phyloP scores from a whole-genome alignment of 2,797 vertebrate species.

The Phataginus tetradactyla region DNA sequence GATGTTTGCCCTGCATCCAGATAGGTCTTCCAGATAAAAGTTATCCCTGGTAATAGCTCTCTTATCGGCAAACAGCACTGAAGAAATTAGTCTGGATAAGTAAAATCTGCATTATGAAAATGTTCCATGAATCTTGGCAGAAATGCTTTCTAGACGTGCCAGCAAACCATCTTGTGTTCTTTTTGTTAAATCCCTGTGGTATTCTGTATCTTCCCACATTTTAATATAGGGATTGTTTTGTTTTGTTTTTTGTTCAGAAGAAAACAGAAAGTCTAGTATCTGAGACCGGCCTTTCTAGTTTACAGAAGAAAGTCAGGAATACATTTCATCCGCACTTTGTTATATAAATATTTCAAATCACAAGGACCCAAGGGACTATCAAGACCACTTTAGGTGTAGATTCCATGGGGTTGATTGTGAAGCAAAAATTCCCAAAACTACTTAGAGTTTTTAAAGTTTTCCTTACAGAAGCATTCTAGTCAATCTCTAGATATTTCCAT shows the following conservation, averaged over 20 bases:
- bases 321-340: constrained; percentile 58
- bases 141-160: not conserved
- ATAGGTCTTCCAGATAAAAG: not conserved
- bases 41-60: not conserved
- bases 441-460: not conserved
- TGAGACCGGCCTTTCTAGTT: constrained; percentile 57
- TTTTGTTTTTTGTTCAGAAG: constrained; percentile 11
- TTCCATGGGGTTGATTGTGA: constrained; percentile 60
- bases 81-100: not conserved
- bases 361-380: not conserved
- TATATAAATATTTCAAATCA: constrained; percentile 53
- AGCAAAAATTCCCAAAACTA: not conserved
- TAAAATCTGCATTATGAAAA: not conserved
- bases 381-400: not conserved
- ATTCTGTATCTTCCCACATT: constrained; percentile 34
- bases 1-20: not conserved
- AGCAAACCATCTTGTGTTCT: not conserved
- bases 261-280: constrained; percentile 41
- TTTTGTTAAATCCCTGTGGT: constrained; percentile 29
- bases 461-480: not conserved
- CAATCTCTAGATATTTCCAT: not conserved
- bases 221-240: not conserved
- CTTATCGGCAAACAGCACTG: not conserved
- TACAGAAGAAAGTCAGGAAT: constrained; percentile 54
- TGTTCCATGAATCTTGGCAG: not conserved